phyloP scores from a whole-genome alignment of 1,140 invertebrate species.

The Drosophila burlai region DNA sequence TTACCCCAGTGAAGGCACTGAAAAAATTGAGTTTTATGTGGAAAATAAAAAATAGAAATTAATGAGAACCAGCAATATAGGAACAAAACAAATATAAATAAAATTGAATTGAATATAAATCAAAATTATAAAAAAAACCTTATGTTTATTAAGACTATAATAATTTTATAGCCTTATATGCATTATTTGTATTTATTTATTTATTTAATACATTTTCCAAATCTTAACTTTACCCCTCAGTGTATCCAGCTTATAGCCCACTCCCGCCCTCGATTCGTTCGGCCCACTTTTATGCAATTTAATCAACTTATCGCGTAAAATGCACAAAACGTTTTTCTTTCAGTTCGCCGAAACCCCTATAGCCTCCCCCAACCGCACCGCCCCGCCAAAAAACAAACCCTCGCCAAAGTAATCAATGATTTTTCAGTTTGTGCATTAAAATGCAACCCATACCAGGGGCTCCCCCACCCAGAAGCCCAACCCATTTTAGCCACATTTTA shows the following conservation, averaged over 20 bases:
- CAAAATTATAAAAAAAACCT: too few relatives aligned
- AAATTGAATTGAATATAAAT: too few relatives aligned
- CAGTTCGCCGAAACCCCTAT: conserved; percentile 5
- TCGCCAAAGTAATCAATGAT: conserved; percentile 68
- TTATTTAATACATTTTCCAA: too few relatives aligned
- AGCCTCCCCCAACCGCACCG: not conserved
- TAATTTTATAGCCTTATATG: too few relatives aligned
- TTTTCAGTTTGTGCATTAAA: conserved; percentile 70
- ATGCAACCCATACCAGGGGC: conserved; percentile 28
- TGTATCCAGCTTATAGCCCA: conserved; percentile 1
- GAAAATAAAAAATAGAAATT: too few relatives aligned
- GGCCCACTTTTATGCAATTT: conserved; percentile 76
- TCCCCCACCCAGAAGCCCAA: conserved; percentile 5
- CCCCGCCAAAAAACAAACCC: conserved; percentile 8
- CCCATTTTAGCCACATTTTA: conserved; percentile 46
- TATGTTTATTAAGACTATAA: too few relatives aligned
- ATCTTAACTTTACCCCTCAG: not conserved
- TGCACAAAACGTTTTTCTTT: conserved; percentile 57
- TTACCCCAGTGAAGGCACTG: too few relatives aligned
- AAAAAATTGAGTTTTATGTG: too few relatives aligned
- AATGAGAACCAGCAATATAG: too few relatives aligned
- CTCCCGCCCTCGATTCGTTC: conserved; percentile 14
- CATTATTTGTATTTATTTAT: too few relatives aligned
- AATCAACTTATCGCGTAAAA: conserved; percentile 78
- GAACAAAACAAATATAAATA: too few relatives aligned